Evolutionary conservation across 2,797 vertebrate genomes (phyloP).

Genomic region (Gymnodraco acuticeps): DNA sequence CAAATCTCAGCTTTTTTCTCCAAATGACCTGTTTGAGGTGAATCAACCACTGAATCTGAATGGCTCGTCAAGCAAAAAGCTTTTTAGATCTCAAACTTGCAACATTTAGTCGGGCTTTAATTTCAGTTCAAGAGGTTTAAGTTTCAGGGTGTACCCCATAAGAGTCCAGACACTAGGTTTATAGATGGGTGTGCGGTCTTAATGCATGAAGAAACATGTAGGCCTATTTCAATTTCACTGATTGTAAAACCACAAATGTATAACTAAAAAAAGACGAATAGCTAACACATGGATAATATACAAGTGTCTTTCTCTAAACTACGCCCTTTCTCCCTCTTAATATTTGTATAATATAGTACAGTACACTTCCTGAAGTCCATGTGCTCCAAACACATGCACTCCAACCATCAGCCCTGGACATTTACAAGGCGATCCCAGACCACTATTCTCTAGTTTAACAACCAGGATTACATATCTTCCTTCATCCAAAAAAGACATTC

Average conservation of each 20-base stretch:
- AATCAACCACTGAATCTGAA: too few species aligned
- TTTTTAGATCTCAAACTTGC: not conserved
- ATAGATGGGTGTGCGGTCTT: not conserved
- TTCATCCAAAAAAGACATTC: constrained; percentile 42
- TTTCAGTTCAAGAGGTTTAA: not conserved
- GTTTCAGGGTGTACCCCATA: not conserved
- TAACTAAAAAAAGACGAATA: not conserved
- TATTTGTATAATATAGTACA: constrained; percentile 33
- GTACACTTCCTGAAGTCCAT: constrained; percentile 31
- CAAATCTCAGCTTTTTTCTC: not conserved
- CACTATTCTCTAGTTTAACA: constrained; percentile 67
- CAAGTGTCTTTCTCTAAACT: not conserved
- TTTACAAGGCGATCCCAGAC: constrained; percentile 72
- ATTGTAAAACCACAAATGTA: not conserved
- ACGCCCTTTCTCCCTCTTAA: constrained; percentile 5
- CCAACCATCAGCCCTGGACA: constrained; percentile 65
- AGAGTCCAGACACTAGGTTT: too few species aligned
- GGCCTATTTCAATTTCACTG: not conserved
- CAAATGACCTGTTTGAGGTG: too few species aligned
- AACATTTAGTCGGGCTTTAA: not conserved
- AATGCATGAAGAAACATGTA: not conserved
- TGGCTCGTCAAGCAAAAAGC: too few species aligned
- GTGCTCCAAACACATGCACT: constrained; percentile 60
- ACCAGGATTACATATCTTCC: constrained; percentile 68
- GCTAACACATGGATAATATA: not conserved